Percentiles rank a stretch among this genome's conserved stretches.
Conservation (phyloP, 2,113 vertebrate species). For the Benitochromis conjunctus region DNA sequence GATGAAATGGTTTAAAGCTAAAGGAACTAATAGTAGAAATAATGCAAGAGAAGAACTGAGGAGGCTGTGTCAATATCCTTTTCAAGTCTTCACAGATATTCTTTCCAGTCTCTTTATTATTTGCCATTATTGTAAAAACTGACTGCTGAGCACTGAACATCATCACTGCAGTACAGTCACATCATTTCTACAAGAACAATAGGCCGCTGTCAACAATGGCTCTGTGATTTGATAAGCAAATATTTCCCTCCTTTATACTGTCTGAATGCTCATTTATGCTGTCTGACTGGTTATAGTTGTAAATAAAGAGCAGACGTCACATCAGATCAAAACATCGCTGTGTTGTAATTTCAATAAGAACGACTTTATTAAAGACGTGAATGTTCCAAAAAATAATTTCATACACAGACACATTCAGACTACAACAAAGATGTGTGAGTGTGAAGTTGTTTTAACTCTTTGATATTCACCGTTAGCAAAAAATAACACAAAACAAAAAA, state of each 20-base stretch:
- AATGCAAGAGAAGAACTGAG: not conserved
- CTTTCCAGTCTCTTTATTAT: not conserved
- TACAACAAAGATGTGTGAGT: not conserved
- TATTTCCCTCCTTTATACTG: not conserved
- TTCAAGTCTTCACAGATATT: not conserved
- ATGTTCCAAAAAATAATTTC: not conserved
- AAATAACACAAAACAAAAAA: not conserved
- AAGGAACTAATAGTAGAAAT: not conserved
- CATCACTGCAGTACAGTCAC: not conserved
- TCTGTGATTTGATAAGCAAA: not conserved
- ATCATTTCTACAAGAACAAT: not conserved
- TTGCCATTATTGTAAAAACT: not conserved
- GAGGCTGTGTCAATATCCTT: not conserved
- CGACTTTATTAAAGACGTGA: not conserved
- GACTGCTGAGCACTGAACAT: not conserved
- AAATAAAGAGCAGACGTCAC: not conserved
- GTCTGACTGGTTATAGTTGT: not conserved
- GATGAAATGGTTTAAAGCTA: not conserved
- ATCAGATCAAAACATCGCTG: not conserved
- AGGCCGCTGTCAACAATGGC: not conserved
- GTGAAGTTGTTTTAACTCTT: not conserved
- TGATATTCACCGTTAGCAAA: not conserved
- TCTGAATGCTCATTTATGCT: not conserved
- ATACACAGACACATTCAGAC: not conserved
- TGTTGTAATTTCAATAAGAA: not conserved